phyloP scores from a whole-genome alignment of 2,113 vertebrate species.

The Gymnorhina tibicen region DNA sequence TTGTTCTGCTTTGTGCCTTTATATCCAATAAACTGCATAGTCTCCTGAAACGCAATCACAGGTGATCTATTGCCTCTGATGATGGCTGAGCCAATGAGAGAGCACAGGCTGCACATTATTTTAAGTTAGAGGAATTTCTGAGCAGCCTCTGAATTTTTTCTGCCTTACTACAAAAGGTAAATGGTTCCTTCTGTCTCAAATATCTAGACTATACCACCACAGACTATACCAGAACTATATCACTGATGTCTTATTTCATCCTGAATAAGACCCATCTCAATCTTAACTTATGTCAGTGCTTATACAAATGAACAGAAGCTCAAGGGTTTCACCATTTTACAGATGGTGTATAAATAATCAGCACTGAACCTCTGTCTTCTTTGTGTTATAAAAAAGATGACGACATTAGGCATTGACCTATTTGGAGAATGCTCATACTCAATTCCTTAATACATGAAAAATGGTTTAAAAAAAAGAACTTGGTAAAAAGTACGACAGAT shows the following conservation, averaged over 20 bases:
- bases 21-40: background rate
- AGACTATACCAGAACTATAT: background rate
- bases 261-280: background rate
- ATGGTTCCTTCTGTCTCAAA: background rate
- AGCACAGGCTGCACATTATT: background rate
- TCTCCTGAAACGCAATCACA: background rate
- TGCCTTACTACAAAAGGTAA: background rate
- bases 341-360: background rate
- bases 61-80: background rate
- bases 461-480: background rate
- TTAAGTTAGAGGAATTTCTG: background rate
- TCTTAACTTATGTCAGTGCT: background rate
- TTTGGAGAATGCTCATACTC: background rate
- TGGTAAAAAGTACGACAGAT: slow-evolving; percentile 8
- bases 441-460: background rate
- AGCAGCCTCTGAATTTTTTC: background rate
- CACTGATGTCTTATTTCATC: background rate
- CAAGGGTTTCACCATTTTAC: background rate
- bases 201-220: background rate
- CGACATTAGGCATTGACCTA: background rate
- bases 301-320: background rate
- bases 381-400: background rate
- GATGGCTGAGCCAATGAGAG: background rate
- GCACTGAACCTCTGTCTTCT: background rate
- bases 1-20: background rate